Base-by-base conservation (phyloP, 2,113 vertebrate genomes). In the Zeus faber region DNA sequence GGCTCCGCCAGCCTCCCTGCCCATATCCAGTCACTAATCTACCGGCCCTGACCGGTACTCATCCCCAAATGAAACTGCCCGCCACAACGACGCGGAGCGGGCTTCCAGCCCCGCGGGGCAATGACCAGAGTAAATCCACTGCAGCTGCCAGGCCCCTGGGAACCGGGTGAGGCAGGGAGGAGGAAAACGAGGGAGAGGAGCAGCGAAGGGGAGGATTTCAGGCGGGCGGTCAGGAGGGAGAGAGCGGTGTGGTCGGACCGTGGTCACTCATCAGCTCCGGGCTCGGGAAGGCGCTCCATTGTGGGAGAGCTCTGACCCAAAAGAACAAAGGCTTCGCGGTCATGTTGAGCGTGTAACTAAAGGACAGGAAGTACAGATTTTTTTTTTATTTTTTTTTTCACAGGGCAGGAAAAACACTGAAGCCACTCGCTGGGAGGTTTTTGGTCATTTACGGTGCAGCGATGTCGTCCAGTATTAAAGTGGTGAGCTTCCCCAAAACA, bases 251-350 rank as follows among this genome's bases (percentile, higher is more conserved):
- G 81, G 81, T 82, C 18, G 49, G 16, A 71, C 52, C 43, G 46
- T 70, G 80, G 80, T 79, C 82, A 81, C 24, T 77, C 62, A 63
- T 67, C 79, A 83, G 75, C 81, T 80, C 79, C 16, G 69, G 26
- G 26, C 26, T 63, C 26, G 80, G 80, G 74, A 77, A 62, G 35
- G 67, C 65, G 31, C 61, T 67, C 72, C 54, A 58, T 55, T 21
- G 56, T 4, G 70, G 57, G 64, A 55, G 62, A 45, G 49, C 51
- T 70, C 49, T 62, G 79, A 82, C 80, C 77, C 50, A n/a, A 40
- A 76, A 65, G 72, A 89, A 86, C 76, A 86, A 89, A 86, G 72
- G 18, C 54, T 58, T 47, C 62, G 79, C 50, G 76, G 84, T 76
- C 33, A 5, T 40, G 51, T 70, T 17, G 49, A 70, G 70, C 26